Evolutionary conservation across 1,140 invertebrate genomes (phyloP).

Genomic region (Drosophila oshimai): DNA sequence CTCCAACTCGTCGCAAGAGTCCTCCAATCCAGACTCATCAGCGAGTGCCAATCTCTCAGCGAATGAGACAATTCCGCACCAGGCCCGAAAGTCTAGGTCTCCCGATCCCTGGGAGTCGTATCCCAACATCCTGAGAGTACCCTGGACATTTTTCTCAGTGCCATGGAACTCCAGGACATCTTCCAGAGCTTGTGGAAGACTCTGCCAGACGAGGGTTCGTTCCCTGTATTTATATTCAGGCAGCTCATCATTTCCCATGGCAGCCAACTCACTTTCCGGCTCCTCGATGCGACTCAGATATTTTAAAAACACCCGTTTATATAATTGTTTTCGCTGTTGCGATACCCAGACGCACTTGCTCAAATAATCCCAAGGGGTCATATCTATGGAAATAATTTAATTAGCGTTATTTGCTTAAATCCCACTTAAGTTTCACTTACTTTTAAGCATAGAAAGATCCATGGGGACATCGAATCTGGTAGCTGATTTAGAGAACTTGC

Average conservation of each 20-base stretch:
- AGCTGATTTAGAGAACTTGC: conserved; percentile 85
- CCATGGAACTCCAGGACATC: conserved; percentile 81
- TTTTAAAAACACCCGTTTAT: conserved; percentile 79
- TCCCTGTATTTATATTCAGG: conserved; percentile 67
- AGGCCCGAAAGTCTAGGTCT: conserved; percentile 83
- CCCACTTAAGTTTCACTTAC: conserved; percentile 64
- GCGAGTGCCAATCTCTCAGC: conserved; percentile 83
- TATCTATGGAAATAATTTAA: conserved; percentile 69
- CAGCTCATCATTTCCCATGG: conserved; percentile 47
- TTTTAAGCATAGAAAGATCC: conserved; percentile 84
- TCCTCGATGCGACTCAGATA: conserved; percentile 63
- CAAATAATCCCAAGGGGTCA: conserved; percentile 85
- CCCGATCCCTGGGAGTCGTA: conserved; percentile 37
- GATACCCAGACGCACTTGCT: conserved; percentile 84
- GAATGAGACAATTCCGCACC: conserved; percentile 85
- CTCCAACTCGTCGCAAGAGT: conserved; percentile 80
- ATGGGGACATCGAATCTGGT: conserved; percentile 86
- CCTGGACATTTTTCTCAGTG: conserved; percentile 60
- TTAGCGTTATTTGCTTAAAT: neutral
- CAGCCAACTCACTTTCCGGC: conserved; percentile 40
- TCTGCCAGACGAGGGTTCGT: conserved; percentile 56
- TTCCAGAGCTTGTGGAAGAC: conserved; percentile 66
- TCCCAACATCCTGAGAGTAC: conserved; percentile 46
- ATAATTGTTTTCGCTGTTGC: conserved; percentile 85
- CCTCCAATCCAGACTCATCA: conserved; percentile 62